Evolutionary conservation across 2,113 vertebrate genomes (phyloP).

Genomic region (Hydrolagus affinis): DNA sequence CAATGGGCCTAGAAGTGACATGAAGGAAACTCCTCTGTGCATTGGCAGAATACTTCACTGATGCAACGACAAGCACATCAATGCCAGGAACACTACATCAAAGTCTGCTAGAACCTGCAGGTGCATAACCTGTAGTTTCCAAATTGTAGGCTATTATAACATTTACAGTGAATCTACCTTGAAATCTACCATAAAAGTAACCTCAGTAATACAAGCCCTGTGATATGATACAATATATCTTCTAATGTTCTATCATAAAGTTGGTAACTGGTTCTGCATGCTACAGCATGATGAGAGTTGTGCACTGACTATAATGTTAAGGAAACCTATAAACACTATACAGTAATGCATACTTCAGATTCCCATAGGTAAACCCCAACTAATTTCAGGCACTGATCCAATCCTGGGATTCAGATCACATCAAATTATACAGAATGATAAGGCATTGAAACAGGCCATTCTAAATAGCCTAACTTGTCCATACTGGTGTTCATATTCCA

Average conservation of each 20-base stretch:
- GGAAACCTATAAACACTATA: too few relatives aligned
- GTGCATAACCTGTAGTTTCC: too few relatives aligned
- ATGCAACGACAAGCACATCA: neutral
- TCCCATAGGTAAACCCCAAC: neutral
- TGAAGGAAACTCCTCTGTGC: neutral
- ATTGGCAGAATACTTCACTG: slow-evolving; percentile 1
- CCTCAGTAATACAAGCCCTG: neutral
- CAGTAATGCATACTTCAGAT: too few relatives aligned
- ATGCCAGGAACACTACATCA: neutral
- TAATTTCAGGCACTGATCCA: neutral
- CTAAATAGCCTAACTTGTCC: too few relatives aligned
- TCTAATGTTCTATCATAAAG: neutral
- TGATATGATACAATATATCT: neutral
- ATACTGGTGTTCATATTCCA: too few relatives aligned
- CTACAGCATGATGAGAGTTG: too few relatives aligned
- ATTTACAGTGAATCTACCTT: neutral
- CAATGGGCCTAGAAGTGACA: too few relatives aligned
- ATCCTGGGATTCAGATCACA: neutral
- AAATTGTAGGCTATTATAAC: neutral
- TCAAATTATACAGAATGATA: too few relatives aligned
- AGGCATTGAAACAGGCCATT: too few relatives aligned
- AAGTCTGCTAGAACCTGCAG: neutral
- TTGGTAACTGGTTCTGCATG: neutral
- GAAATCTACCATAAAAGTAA: neutral
- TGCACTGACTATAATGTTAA: too few relatives aligned